Evolutionary conservation across 2,888 invertebrate genomes (phyloP), one percentile per base, ranked within the genome.

Genomic region (Alviniconcha strummeri): DNA sequence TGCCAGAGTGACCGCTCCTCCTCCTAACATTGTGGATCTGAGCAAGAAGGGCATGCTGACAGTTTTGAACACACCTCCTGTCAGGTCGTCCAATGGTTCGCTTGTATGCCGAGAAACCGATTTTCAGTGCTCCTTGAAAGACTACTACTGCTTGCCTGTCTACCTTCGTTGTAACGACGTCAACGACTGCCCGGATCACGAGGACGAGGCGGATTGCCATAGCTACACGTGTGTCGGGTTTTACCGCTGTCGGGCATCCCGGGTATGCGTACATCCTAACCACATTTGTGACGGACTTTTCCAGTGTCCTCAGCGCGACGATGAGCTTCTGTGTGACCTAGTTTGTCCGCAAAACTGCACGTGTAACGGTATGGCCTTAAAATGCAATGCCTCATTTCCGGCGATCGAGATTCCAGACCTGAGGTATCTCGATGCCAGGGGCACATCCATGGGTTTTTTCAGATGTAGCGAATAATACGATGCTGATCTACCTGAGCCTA

Each of bases 101-200:
- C 8, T 69, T 15, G 17, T 55, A 17, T 82, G 82, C 19, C 82
- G 76, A 17, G 76, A 75, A 19, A 82, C 82, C 3, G 76, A 82
- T 19, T 76, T 82, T 52, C 54, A 64, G 55, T 82, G 82, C 54
- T 36, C 76, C 19, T 2, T 52, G 52, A 67, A 55, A 5, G 52
- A 64, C 67, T 72, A 79, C 72, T 67, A 76, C 67, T 82, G 82
- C n/a, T 67, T 82, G 36, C 83, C 83, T 8, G 71, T 83, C 17
- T 80, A 76, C 74, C 13, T 80, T 36, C 80, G 80, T 0, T 82
- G 82, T 55, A 82, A 82, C 56, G 75, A 57, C 60, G 81, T 81
- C 17, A 36, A 36, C 54, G 81, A 81, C 81, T 81, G 81, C 13
- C 81, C 81, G 11, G 64, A 54, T 4, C 74, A 64, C 52, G 72